These are phyloP conservation scores for Stichopus chloronotus DNA, from an alignment of 35 echinoderm and acorn worm genomes.

Conservation along the genomic window DNA sequence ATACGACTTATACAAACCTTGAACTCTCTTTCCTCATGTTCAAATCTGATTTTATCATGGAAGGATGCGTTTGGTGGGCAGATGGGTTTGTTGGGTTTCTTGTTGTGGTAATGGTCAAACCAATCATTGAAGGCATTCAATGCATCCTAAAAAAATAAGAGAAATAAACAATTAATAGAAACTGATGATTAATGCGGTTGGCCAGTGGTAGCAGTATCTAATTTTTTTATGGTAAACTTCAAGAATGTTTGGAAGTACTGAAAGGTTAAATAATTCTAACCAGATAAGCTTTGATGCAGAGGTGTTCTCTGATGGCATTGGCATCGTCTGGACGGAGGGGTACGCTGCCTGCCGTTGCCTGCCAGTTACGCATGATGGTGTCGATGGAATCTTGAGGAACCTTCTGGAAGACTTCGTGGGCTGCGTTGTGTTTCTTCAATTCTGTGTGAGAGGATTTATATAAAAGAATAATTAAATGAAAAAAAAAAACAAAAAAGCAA, in stretches of 20 bases:
- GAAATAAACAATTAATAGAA: neutral
- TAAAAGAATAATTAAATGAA: neutral
- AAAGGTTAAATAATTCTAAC: constrained; percentile 48
- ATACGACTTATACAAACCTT: constrained; percentile 63
- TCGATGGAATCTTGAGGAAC: constrained; percentile 93
- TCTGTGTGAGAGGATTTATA: constrained; percentile 30
- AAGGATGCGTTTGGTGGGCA: constrained; percentile 70
- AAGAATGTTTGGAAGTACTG: neutral
- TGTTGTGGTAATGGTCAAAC: constrained; percentile 95
- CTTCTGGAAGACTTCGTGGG: constrained; percentile 91
- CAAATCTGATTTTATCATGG: constrained; percentile 88
- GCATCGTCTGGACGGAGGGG: constrained; percentile 67
- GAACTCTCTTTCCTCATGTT: constrained; percentile 89
- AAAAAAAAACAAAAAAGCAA: too few relatives aligned
- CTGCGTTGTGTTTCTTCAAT: constrained; percentile 91
- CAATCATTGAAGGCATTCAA: constrained; percentile 92
- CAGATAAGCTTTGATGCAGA: constrained; percentile 94
- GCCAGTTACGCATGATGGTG: constrained; percentile 86
- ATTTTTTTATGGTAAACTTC: neutral
- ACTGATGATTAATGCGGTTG: neutral
- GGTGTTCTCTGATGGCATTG: constrained; percentile 93
- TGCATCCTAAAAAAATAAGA: constrained; percentile 70
- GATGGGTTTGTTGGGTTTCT: constrained; percentile 62
- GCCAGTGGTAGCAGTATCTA: neutral
- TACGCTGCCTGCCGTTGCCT: constrained; percentile 59